Evolutionary conservation across 2,888 invertebrate genomes (phyloP).

Genomic region (Gibbula magus): DNA sequence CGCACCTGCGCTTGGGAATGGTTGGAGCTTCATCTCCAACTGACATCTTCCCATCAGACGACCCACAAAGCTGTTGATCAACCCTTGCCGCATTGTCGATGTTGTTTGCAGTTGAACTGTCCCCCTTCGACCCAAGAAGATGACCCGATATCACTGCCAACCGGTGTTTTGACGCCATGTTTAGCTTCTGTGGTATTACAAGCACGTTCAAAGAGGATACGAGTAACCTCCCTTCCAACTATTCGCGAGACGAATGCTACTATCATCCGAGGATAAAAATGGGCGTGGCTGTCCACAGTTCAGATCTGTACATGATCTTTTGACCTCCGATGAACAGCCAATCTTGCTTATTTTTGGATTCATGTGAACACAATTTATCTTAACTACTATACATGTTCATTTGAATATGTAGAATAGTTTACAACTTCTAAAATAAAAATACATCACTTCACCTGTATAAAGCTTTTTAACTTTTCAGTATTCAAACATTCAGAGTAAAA

Average conservation of each 20-base stretch:
- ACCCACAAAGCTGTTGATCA: slow-evolving; percentile 21
- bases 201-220: too few relatives aligned
- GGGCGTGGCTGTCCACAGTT: slow-evolving; percentile 10
- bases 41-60: slow-evolving; percentile 32
- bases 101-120: neutral
- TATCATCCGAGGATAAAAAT: neutral
- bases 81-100: neutral
- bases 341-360: too few relatives aligned
- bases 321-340: too few relatives aligned
- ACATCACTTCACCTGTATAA: too few relatives aligned
- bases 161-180: slow-evolving; percentile 35
- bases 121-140: neutral
- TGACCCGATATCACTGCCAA: slow-evolving; percentile 15
- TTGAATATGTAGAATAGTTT: too few relatives aligned
- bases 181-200: neutral
- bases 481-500: too few relatives aligned
- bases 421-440: too few relatives aligned
- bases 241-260: neutral
- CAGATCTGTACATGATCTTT: neutral
- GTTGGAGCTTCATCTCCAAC: slow-evolving; percentile 63
- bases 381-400: too few relatives aligned
- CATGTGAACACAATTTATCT: too few relatives aligned
- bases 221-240: neutral
- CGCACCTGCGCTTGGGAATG: slow-evolving; percentile 68
- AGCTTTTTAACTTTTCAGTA: too few relatives aligned